Conservation (phyloP, 1,140 invertebrate genomes). For the Tetraneura akinire region DNA sequence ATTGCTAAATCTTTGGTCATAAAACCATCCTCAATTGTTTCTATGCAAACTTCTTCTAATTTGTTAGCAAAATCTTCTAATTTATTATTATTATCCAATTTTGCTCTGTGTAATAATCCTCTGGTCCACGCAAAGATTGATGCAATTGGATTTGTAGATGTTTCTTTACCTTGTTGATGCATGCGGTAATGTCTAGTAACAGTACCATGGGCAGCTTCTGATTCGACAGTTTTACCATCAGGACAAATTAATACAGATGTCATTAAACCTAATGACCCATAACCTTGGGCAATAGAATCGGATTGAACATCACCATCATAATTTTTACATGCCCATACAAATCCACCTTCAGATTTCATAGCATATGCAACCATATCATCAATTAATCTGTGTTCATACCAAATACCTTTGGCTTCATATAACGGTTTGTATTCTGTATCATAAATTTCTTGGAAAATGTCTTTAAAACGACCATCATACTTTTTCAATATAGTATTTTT, state of each 20-base stretch:
- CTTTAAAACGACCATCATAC: conserved; percentile 98
- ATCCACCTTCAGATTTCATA: conserved; percentile 97
- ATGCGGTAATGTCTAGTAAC: conserved; percentile 93
- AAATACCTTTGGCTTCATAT: conserved; percentile 84
- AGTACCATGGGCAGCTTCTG: conserved; percentile 97
- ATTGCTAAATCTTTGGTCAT: conserved; percentile 99
- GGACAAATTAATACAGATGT: conserved; percentile 92
- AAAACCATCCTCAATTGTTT: conserved; percentile 88
- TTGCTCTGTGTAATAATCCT: conserved; percentile 88
- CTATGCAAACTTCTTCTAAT: conserved; percentile 88
- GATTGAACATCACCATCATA: conserved; percentile 99
- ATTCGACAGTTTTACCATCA: conserved; percentile 95
- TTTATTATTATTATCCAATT: conserved; percentile 82
- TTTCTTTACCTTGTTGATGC: conserved; percentile 95
- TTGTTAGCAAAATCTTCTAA: conserved; percentile 78
- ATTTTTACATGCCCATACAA: conserved; percentile 99
- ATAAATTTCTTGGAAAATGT: conserved; percentile 98
- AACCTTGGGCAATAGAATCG: conserved; percentile 95
- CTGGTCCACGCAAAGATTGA: conserved; percentile 98
- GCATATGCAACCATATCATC: conserved; percentile 99
- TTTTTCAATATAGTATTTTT: conserved; percentile 99
- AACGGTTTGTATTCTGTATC: conserved; percentile 83
- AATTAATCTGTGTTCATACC: conserved; percentile 97
- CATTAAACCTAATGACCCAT: conserved; percentile 91
- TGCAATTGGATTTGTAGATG: conserved; percentile 97